These are phyloP conservation scores for Prinia subflava DNA, from an alignment of 2,113 vertebrate species.

Conservation along the genomic window DNA sequence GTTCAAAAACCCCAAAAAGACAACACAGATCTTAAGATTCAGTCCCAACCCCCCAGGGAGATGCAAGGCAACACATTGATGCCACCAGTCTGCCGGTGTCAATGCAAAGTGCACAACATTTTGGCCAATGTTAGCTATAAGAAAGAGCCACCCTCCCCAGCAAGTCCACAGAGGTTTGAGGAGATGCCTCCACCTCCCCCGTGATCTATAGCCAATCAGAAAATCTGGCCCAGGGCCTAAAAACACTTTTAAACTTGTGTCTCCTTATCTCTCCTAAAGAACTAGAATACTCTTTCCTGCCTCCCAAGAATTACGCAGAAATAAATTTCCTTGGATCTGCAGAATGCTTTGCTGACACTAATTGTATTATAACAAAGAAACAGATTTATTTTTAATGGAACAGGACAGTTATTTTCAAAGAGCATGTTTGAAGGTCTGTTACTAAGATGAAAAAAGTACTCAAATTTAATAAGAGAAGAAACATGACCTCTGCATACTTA, in stretches of 20 bases:
- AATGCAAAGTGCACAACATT: neutral
- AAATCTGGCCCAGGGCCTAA: slow-evolving; percentile 32
- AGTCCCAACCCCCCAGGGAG: neutral
- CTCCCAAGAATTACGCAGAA: slow-evolving; percentile 43
- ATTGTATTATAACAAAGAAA: slow-evolving; percentile 43
- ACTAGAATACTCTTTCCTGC: slow-evolving; percentile 6
- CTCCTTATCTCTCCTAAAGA: slow-evolving; percentile 26
- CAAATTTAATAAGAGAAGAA: slow-evolving; percentile 32
- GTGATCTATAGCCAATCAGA: neutral
- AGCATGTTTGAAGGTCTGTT: neutral
- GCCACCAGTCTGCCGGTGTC: neutral
- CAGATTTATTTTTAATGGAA: slow-evolving; percentile 52
- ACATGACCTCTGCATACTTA: slow-evolving; percentile 24
- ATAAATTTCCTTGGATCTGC: slow-evolving; percentile 15
- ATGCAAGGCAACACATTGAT: neutral
- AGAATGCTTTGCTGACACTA: slow-evolving; percentile 54
- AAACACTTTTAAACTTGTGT: slow-evolving; percentile 12
- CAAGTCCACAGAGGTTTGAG: neutral
- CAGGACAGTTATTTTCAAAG: slow-evolving; percentile 31
- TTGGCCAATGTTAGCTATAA: neutral
- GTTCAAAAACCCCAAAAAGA: neutral
- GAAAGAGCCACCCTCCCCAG: neutral
- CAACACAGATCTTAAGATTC: neutral
- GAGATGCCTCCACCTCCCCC: neutral
- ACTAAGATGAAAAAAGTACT: slow-evolving; percentile 22